These are phyloP conservation scores for Acanthaster planci DNA, from an alignment of 35 echinoderm and acorn worm species.

Conservation along the genomic window DNA sequence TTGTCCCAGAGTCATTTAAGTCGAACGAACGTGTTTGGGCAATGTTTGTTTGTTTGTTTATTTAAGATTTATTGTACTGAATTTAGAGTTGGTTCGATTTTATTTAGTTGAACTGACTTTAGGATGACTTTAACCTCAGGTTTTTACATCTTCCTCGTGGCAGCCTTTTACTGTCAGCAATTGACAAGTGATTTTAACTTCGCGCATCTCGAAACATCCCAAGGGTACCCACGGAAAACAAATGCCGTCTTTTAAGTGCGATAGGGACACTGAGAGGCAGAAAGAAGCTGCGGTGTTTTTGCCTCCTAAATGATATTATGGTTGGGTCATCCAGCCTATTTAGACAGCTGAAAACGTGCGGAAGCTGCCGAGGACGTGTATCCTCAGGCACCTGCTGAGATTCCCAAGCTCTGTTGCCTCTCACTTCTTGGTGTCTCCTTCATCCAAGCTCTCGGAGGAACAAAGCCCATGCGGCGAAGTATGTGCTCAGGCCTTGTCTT, in stretches of 20 bases:
- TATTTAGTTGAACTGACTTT: no score
- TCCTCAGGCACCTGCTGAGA: neutral
- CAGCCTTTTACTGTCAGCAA: no score
- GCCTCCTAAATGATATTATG: slow-evolving; percentile 29
- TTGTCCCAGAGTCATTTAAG: no score
- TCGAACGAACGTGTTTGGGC: no score
- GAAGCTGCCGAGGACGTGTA: neutral
- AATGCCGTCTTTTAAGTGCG: neutral
- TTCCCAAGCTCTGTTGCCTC: slow-evolving; percentile 8
- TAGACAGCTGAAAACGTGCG: slow-evolving; percentile 28
- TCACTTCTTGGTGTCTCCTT: neutral
- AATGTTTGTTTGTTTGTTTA: no score
- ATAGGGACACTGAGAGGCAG: neutral
- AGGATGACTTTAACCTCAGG: no score
- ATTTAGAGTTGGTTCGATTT: no score
- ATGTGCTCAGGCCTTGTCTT: neutral
- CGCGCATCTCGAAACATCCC: neutral
- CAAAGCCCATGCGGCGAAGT: no score
- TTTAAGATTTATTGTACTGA: no score
- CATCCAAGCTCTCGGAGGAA: no score
- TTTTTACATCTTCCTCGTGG: no score
- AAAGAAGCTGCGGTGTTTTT: neutral
- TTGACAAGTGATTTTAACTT: no score
- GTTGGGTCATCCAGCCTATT: slow-evolving; percentile 25
- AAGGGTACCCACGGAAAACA: slow-evolving; percentile 22